These are phyloP conservation scores for Chroicocephalus ridibundus DNA, from an alignment of 2,113 vertebrate species.

Conservation along the genomic window DNA sequence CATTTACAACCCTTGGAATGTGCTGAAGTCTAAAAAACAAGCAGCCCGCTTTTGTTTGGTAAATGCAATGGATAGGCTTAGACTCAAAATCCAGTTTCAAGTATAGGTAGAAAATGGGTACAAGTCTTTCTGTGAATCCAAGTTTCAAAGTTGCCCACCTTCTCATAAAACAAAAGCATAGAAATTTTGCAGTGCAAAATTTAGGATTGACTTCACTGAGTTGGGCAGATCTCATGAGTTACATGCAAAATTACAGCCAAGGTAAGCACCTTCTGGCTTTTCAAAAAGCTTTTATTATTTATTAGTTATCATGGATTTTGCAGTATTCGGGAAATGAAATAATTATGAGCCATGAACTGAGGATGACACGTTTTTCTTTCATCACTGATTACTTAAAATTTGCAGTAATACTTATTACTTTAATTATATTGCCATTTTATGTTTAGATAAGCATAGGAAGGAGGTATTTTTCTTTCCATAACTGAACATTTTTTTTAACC, in stretches of 20 bases:
- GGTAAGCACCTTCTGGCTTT: background rate
- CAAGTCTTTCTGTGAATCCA: background rate
- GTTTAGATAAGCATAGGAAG: background rate
- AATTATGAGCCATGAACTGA: background rate
- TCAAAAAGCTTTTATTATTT: background rate
- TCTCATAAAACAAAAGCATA: background rate
- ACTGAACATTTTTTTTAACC: background rate
- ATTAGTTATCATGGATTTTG: background rate
- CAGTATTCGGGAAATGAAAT: constrained; percentile 17
- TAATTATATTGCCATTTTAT: constrained; percentile 33
- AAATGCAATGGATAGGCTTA: background rate
- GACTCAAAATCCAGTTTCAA: background rate
- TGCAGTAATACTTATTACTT: background rate
- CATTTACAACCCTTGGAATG: background rate
- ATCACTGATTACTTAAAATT: constrained; percentile 15
- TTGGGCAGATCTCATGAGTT: background rate
- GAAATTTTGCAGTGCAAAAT: background rate
- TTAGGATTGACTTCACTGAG: background rate
- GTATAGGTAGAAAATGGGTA: background rate
- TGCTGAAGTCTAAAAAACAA: background rate
- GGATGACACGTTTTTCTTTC: background rate
- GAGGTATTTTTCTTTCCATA: background rate
- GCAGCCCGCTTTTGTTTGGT: background rate
- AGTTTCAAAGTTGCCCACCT: background rate
- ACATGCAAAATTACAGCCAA: background rate